Evolutionary conservation across 1,140 invertebrate species (phyloP), one percentile per base, ranked within the genome.

Genomic region (Euglossa dilemma): DNA sequence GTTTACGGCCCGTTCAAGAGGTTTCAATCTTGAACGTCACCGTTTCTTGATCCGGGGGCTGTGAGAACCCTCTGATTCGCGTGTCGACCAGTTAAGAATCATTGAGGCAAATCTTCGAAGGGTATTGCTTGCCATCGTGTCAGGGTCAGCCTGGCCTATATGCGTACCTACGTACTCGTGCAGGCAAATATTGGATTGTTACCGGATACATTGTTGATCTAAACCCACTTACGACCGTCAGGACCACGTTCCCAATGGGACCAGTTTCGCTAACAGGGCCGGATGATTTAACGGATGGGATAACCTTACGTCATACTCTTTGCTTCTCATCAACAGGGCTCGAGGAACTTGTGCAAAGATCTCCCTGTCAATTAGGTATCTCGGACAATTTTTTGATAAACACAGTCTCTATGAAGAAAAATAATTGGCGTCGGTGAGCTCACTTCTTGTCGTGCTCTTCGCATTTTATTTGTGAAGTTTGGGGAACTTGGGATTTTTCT

Each of bases 131-230:
- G 20, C 25, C 54, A 72, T 52, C 69, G 47, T 77, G 52, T 70
- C 85, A 85, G 84, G 85, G 84, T 85, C 85, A 86, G 72, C 70
- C 70, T 56, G 61, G 50, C 83, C 82, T 74, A 74, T 80, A 52
- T 56, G 23, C 71, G 47, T 52, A 69, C 25, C 43, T 75, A 71
- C 73, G 75, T 59, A 80, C 72, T 86, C 63, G 61, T 75, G 59
- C 72, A 75, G 78, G 71, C 52, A 82, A 86, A 86, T 81, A 86
- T 80, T 43, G 67, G 69, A 85, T 84, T 81, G 84, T 72, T 85
- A 85, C 78, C 72, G 78, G 84, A 86, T 85, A 85, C 71, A 80
- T 71, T 70, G 72, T 63, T 80, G 83, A 84, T 72, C 72, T 83
- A 52, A 85, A 64, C 61, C 69, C 70, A 85, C 61, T 86, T 72